Percentiles rank a stretch among this genome's conserved stretches.
Evolutionary conservation across 2,113 vertebrate species (phyloP).

Genomic region (Lucifuga dentata): DNA sequence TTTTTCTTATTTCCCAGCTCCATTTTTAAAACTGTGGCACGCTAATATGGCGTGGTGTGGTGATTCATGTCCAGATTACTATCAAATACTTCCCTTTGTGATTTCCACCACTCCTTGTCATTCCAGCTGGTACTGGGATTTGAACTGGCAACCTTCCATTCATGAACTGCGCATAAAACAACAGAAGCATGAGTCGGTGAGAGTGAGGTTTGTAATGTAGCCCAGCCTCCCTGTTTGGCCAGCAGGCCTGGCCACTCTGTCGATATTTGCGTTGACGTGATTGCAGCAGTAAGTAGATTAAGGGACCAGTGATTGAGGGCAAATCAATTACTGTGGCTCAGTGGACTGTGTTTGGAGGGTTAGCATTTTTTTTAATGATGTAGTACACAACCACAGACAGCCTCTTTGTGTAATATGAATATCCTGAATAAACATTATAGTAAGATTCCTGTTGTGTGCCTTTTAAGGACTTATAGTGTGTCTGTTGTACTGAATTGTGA

Average conservation of each 20-base stretch:
- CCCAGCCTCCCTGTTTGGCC: constrained; percentile 9
- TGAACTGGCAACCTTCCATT: too few species aligned
- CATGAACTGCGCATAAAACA: too few species aligned
- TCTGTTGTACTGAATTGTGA: background rate
- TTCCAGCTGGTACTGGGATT: constrained; percentile 3
- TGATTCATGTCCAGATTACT: background rate
- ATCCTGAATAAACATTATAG: constrained; percentile 23
- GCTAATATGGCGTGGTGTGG: background rate
- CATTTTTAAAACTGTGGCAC: background rate
- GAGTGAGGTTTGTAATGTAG: constrained; percentile 15
- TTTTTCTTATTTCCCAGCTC: background rate
- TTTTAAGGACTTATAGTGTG: background rate
- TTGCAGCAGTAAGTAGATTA: constrained; percentile 76
- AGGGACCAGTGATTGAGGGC: constrained; percentile 66
- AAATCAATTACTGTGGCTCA: constrained; percentile 74
- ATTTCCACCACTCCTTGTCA: background rate
- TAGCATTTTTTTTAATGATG: constrained; percentile 40
- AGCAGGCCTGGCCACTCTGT: constrained; percentile 33
- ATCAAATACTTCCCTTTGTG: too few species aligned
- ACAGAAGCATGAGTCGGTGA: background rate
- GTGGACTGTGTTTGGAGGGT: constrained; percentile 50
- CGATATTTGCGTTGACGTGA: constrained; percentile 58
- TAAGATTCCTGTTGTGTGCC: background rate
- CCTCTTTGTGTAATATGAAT: constrained; percentile 16
- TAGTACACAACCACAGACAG: constrained; percentile 14